Percentiles rank a stretch among this genome's conserved stretches.
These are phyloP conservation scores for Harpalus rufipes DNA, from an alignment of 2,888 invertebrate species.

Conservation along the genomic window DNA sequence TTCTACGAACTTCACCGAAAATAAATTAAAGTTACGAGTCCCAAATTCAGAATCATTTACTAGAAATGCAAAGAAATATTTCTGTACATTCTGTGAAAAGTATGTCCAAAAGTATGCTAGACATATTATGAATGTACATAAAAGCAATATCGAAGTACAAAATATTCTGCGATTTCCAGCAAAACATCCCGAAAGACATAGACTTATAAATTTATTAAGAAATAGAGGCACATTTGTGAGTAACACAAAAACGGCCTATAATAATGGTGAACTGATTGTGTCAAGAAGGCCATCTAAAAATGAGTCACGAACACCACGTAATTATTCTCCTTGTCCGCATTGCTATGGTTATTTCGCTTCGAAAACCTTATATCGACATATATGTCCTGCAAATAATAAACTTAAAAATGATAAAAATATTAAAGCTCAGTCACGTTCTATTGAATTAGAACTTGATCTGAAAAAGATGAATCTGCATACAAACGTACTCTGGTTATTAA, in stretches of 20 bases:
- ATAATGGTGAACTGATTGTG: slow-evolving; percentile 61
- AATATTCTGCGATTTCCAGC: slow-evolving; percentile 17
- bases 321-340: slow-evolving; percentile 31
- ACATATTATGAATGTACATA: not conserved
- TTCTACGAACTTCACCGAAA: not conserved
- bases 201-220: slow-evolving; percentile 55
- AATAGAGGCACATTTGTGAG: slow-evolving; percentile 62
- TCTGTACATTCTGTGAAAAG: not conserved
- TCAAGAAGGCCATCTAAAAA: slow-evolving; percentile 32
- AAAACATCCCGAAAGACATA: slow-evolving; percentile 53
- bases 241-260: slow-evolving; percentile 58
- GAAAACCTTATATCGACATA: slow-evolving; percentile 33
- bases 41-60: not conserved
- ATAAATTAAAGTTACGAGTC: not conserved
- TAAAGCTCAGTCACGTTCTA: not conserved
- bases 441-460: slow-evolving; percentile 3
- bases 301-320: not conserved
- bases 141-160: not conserved
- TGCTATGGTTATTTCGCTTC: slow-evolving; percentile 6
- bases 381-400: not conserved
- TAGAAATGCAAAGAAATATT: not conserved
- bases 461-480: slow-evolving; percentile 16
- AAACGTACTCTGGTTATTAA: not conserved
- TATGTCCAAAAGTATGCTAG: not conserved
- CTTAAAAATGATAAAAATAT: not conserved